Conservation (phyloP, 2,113 vertebrate species). For the Calcarius ornatus region DNA sequence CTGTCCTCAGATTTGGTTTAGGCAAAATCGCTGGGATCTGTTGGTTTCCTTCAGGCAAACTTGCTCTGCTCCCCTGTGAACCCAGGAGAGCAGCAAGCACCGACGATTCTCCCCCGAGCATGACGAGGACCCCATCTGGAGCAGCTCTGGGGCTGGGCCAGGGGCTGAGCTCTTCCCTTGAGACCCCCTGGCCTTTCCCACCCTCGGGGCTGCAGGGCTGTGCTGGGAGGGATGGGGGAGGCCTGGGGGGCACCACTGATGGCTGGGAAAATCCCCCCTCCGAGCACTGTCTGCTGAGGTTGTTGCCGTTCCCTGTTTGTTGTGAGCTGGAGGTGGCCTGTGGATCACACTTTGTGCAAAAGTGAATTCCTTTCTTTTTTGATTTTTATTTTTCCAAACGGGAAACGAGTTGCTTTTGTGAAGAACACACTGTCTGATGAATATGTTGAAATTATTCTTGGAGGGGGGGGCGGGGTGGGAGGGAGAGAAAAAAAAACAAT, state of each 20-base stretch:
- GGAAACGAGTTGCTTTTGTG: conserved; percentile 72
- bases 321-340: conserved; percentile 71
- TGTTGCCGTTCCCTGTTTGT: conserved; percentile 68
- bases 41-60: conserved; percentile 30
- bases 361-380: conserved; percentile 63
- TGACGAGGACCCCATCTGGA: conserved; percentile 2
- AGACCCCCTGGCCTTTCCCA: background rate
- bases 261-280: conserved; percentile 44
- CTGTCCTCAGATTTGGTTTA: conserved; percentile 37
- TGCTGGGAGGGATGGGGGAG: background rate
- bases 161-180: background rate
- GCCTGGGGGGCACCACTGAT: background rate
- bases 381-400: background rate
- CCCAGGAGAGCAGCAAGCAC: conserved; percentile 14
- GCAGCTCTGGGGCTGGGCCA: background rate
- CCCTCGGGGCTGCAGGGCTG: background rate
- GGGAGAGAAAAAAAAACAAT: background rate
- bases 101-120: background rate
- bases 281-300: conserved; percentile 69
- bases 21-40: conserved; percentile 55
- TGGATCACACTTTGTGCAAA: conserved; percentile 72
- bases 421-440: conserved; percentile 76
- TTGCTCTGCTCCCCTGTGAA: conserved; percentile 49
- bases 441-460: conserved; percentile 65
- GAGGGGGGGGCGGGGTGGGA: rapidly evolving